Conservation (phyloP, 1,140 invertebrate species). For the Leptopilina clavipes region DNA sequence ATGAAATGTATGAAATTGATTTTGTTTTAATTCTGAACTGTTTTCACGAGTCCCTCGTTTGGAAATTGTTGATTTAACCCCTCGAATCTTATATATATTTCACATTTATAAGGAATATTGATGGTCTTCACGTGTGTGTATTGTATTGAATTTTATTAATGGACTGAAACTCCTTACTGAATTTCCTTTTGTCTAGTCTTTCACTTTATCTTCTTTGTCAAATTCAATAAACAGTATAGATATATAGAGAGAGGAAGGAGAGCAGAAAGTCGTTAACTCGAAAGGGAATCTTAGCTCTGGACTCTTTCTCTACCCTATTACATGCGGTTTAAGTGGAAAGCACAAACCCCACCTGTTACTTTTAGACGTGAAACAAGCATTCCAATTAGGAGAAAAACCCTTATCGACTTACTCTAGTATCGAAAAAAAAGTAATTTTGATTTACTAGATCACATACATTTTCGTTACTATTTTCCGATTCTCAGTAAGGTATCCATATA, state of each 20-base stretch:
- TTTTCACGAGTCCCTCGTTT: too few species aligned
- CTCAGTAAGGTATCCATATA: too few species aligned
- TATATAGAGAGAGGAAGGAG: not conserved
- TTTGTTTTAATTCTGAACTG: too few species aligned
- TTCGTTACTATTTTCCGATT: not conserved
- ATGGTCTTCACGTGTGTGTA: not conserved
- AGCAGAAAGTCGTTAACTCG: conserved; percentile 23
- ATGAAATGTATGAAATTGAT: too few species aligned
- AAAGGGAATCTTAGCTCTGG: not conserved
- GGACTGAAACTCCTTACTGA: not conserved
- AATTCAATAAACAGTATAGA: conserved; percentile 15
- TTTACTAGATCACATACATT: conserved; percentile 3
- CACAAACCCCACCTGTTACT: conserved; percentile 57
- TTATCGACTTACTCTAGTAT: conserved; percentile 48
- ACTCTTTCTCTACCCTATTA: conserved; percentile 11
- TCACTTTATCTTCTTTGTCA: not conserved
- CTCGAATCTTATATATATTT: not conserved
- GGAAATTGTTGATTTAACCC: not conserved
- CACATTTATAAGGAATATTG: not conserved
- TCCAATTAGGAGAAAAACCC: conserved; percentile 58
- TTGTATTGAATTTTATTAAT: not conserved
- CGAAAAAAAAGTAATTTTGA: conserved; percentile 52
- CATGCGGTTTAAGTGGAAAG: conserved; percentile 48
- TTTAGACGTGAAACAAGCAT: conserved; percentile 51
- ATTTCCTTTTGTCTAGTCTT: conserved; percentile 9